These are phyloP conservation scores for Amphipoea oculea DNA, from an alignment of 2,888 invertebrate genomes.

Conservation along the genomic window DNA sequence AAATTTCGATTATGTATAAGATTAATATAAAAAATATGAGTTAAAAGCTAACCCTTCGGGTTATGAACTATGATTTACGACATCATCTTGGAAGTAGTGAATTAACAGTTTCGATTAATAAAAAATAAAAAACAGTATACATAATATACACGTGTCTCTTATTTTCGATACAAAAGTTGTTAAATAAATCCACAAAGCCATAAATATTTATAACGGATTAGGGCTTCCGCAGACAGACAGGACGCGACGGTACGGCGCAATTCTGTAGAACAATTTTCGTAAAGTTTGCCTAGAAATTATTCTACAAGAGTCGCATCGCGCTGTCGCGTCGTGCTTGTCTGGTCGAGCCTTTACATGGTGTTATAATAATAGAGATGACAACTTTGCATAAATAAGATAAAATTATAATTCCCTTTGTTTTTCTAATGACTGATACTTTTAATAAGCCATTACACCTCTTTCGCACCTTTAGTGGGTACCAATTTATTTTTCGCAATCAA, in stretches of 20 bases:
- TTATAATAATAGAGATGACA: constrained; percentile 4
- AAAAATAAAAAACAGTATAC: constrained; percentile 6
- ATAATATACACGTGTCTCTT: background rate
- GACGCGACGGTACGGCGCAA: background rate
- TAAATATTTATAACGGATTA: constrained; percentile 39
- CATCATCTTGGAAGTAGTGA: constrained; percentile 3
- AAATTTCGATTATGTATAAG: background rate
- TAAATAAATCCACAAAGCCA: constrained; percentile 29
- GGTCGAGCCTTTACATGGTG: constrained; percentile 1
- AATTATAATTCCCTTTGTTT: background rate
- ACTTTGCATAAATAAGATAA: constrained; percentile 2
- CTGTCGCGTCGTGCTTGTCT: background rate
- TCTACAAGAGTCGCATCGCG: background rate
- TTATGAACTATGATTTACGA: constrained; percentile 32
- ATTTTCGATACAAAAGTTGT: constrained; percentile 15
- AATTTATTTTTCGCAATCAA: background rate
- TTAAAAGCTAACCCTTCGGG: constrained; percentile 36
- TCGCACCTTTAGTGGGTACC: background rate
- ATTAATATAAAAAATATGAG: constrained; percentile 28
- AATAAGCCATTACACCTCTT: background rate
- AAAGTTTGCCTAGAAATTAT: background rate
- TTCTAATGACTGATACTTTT: background rate
- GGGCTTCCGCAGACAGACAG: background rate
- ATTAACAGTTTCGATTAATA: constrained; percentile 22
- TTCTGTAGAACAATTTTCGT: background rate